phyloP scores from a whole-genome alignment of 2,797 vertebrate genomes.

The Characodon lateralis region DNA sequence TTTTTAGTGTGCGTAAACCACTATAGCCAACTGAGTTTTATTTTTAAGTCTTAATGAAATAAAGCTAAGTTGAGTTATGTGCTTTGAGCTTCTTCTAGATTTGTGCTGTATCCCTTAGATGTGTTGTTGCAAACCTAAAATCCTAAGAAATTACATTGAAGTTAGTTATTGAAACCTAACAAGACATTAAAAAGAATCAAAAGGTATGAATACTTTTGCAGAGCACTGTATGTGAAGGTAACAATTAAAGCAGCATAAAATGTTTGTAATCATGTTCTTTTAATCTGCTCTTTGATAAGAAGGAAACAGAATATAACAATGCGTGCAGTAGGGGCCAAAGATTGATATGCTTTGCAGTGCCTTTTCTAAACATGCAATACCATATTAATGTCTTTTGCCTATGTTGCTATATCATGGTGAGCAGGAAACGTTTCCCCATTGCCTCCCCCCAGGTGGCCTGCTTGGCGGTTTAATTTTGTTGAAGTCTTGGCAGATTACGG shows the following conservation, averaged over 20 bases:
- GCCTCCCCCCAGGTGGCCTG: constrained; percentile 59
- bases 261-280: neutral
- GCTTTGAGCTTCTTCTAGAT: no score
- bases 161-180: no score
- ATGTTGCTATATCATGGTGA: constrained; percentile 65
- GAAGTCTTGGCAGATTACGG: constrained; percentile 79
- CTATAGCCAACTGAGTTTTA: no score
- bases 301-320: constrained; percentile 20
- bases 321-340: constrained; percentile 16
- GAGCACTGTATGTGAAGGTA: neutral
- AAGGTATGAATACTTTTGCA: neutral
- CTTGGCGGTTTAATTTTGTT: constrained; percentile 80
- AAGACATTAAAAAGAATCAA: neutral
- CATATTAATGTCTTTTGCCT: constrained; percentile 61
- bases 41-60: no score
- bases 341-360: constrained; percentile 34
- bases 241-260: neutral
- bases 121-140: no score
- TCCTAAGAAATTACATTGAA: no score
- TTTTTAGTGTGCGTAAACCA: no score
- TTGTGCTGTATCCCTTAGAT: no score
- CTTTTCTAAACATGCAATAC: constrained; percentile 56
- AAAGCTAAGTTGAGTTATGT: no score
- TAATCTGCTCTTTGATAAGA: constrained; percentile 28
- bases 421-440: constrained; percentile 77